Conservation (phyloP, 2,113 vertebrate species). For the Tetrao urogallus region DNA sequence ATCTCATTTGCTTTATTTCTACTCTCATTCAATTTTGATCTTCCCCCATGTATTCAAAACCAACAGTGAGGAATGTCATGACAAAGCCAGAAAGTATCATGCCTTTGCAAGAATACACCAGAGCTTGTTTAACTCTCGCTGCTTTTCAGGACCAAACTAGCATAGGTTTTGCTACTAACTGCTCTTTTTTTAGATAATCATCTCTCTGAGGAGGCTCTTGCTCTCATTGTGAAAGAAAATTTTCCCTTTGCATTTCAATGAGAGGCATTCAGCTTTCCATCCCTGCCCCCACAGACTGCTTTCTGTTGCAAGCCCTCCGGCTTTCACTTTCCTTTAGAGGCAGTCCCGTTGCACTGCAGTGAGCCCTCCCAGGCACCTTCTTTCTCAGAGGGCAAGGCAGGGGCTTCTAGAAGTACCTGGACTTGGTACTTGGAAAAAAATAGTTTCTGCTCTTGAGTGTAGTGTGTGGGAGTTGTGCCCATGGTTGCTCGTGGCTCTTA, state of each 20-base stretch:
- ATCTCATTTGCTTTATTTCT: neutral
- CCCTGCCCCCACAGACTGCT: neutral
- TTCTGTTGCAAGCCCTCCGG: neutral
- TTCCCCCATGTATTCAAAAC: neutral
- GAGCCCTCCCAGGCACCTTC: neutral
- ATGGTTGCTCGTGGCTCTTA: neutral
- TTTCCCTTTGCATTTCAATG: slow-evolving; percentile 30
- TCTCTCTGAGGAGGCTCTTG: neutral
- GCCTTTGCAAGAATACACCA: neutral
- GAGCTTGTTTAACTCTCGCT: rapidly evolving
- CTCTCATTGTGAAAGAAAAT: neutral
- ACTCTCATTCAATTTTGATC: neutral
- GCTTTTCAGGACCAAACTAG: neutral
- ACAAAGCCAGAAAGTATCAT: neutral
- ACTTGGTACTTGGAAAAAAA: neutral
- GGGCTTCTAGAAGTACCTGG: neutral
- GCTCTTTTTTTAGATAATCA: neutral
- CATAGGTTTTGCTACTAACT: neutral
- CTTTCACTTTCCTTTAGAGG: slow-evolving; percentile 4
- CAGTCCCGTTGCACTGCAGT: slow-evolving; percentile 4
- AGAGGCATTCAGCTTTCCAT: neutral
- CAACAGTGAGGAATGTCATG: neutral
- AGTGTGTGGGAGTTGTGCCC: neutral
- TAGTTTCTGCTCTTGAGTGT: neutral
- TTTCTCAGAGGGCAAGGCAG: neutral